These are phyloP conservation scores for Drosophila bocki DNA, from an alignment of 1,140 invertebrate species.

Conservation along the genomic window DNA sequence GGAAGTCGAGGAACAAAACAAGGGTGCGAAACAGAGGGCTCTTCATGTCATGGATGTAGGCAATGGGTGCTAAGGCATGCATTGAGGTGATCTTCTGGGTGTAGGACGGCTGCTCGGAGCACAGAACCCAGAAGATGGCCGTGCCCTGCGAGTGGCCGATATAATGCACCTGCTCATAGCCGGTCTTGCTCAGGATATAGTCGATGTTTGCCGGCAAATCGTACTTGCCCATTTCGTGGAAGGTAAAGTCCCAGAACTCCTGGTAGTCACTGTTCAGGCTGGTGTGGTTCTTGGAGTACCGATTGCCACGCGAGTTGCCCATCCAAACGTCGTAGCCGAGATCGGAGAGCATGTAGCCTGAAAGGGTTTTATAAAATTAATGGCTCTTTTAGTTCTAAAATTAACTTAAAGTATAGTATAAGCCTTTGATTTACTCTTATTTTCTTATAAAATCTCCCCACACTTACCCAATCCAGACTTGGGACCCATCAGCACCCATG, in stretches of 20 bases:
- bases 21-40: conserved; percentile 86
- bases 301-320: conserved; percentile 89
- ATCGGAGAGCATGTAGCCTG: conserved; percentile 85
- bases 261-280: conserved; percentile 87
- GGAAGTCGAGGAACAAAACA: conserved; percentile 66
- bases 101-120: conserved; percentile 88
- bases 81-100: conserved; percentile 88
- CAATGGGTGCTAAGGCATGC: conserved; percentile 89
- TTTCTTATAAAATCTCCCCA: too few relatives aligned
- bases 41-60: conserved; percentile 87
- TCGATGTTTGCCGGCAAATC: conserved; percentile 92
- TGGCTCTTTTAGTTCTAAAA: neutral
- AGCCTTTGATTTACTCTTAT: neutral
- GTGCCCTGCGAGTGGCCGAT: conserved; percentile 90
- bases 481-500: conserved; percentile 90
- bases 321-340: conserved; percentile 91
- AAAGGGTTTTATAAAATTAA: neutral
- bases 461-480: conserved; percentile 87
- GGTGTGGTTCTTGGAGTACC: conserved; percentile 87
- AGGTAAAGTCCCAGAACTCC: conserved; percentile 92
- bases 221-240: conserved; percentile 91
- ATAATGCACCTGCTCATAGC: conserved; percentile 88
- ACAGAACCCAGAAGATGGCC: conserved; percentile 88
- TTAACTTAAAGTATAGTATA: too few relatives aligned
- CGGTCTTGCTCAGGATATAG: conserved; percentile 88